Evolutionary conservation across 1,140 invertebrate genomes (phyloP), one percentile per base, ranked within the genome.

Genomic region (Pinna nobilis): DNA sequence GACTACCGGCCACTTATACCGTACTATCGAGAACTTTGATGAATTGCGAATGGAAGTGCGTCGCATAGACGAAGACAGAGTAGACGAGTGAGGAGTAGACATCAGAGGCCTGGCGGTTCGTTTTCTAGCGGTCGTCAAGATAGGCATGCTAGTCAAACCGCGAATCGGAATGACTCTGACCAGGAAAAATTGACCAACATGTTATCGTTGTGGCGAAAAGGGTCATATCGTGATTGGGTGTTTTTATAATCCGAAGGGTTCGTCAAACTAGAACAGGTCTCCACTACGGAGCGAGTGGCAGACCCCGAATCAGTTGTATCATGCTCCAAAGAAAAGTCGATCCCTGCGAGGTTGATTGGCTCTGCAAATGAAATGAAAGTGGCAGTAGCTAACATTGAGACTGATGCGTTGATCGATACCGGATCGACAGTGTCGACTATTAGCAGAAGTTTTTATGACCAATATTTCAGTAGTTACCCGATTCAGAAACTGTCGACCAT

Each of bases 181-280:
- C 1, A 25, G 7, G n/a, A 5, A 37, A 32, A 11, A 4, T n/a
- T 15, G 3, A 66, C 20, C n/a, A n/a, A n/a, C n/a, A n/a, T 73
- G 63, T 33, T 25, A 44, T 13, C 23, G 70, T 11, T 73, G 63
- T 72, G 50, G 50, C 11, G 15, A 33, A 28, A 55, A 65, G 49
- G 61, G 53, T n/a, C 63, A 73, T 37, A 51, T 73, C n/a, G 55
- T 9, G 1, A 66, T 32, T 39, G 51, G 63, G 51, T 73, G 53
- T 33, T n/a, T 39, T n/a, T n/a, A n/a, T 13, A 60, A 66, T 13
- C 50, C 47, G 5, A n/a, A 61, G 32, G 66, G 41, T 18, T 9
- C 44, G 23, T 70, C 63, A 70, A 70, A 70, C 68, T 25, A 7
- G 6, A 70, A 37, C 25, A 47, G 3, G 67, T 70, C 67, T 57